A percentile compares a stretch with the other conserved stretches of the same genome.
These are phyloP conservation scores for Lysandra bellargus DNA, from an alignment of 2,888 invertebrate genomes.

Conservation along the genomic window DNA sequence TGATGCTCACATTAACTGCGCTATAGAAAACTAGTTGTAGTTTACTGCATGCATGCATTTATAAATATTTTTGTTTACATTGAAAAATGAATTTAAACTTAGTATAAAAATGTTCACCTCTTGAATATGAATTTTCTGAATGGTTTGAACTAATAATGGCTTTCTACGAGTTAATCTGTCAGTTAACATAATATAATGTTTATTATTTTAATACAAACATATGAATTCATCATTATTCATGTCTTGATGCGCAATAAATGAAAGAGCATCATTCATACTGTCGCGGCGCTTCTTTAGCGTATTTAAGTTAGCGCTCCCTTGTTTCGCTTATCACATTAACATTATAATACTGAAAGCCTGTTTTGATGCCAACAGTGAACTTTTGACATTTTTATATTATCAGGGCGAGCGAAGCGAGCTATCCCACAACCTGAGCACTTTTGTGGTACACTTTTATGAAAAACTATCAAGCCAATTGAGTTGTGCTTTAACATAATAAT, in stretches of 20 bases:
- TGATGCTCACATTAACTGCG: too few relatives aligned
- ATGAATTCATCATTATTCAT: conserved; percentile 44
- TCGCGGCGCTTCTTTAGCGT: conserved; percentile 39
- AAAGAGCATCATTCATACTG: conserved; percentile 45
- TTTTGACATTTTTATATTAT: background rate
- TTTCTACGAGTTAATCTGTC: background rate
- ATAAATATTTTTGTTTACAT: too few relatives aligned
- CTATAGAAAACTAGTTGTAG: too few relatives aligned
- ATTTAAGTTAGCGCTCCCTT: conserved; percentile 38
- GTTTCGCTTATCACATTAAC: conserved; percentile 34
- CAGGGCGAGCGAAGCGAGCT: background rate
- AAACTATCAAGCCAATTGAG: too few relatives aligned
- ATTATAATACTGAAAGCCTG: conserved; percentile 22
- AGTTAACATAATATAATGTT: background rate
- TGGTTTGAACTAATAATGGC: background rate
- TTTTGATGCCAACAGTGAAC: background rate
- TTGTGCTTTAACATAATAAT: too few relatives aligned
- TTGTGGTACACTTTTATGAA: too few relatives aligned
- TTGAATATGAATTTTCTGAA: background rate
- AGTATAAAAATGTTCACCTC: too few relatives aligned
- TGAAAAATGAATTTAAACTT: too few relatives aligned
- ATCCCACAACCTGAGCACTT: too few relatives aligned
- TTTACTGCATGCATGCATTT: too few relatives aligned
- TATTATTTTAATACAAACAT: conserved; percentile 24
- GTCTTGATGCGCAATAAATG: conserved; percentile 44